These are phyloP conservation scores for Tanytarsus gracilentus DNA, from an alignment of 2,888 invertebrate genomes.

Conservation along the genomic window DNA sequence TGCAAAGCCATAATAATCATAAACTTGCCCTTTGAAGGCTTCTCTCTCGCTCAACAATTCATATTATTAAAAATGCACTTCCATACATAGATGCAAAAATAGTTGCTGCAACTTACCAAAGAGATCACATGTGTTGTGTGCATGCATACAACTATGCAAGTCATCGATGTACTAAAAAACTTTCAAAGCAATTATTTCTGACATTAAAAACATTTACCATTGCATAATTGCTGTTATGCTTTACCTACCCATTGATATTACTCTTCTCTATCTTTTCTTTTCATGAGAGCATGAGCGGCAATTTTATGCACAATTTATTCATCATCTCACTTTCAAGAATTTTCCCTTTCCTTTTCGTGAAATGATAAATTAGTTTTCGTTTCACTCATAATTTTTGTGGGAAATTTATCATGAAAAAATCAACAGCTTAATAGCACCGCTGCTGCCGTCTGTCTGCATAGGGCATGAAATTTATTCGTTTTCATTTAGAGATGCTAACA, in stretches of 20 bases:
- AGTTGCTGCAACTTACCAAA: too few relatives aligned
- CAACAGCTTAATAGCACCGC: too few relatives aligned
- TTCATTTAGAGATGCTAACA: too few relatives aligned
- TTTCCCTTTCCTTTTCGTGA: background rate
- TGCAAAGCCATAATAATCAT: too few relatives aligned
- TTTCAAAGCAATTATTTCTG: slow-evolving; percentile 6
- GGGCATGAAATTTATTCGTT: too few relatives aligned
- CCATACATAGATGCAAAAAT: too few relatives aligned
- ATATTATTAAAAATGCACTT: too few relatives aligned
- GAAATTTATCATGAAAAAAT: too few relatives aligned
- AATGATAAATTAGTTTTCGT: background rate
- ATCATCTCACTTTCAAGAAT: background rate
- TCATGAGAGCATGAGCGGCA: background rate
- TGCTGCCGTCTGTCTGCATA: too few relatives aligned
- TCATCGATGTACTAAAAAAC: background rate
- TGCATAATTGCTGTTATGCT: slow-evolving; percentile 15
- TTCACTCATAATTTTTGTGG: slow-evolving; percentile 6
- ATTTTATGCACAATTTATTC: slow-evolving; percentile 13
- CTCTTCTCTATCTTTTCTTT: background rate
- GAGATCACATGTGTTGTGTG: too few relatives aligned
- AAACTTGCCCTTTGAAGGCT: too few relatives aligned
- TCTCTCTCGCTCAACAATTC: too few relatives aligned
- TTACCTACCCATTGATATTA: background rate
- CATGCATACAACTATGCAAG: background rate
- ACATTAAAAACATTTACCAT: slow-evolving; percentile 13